These are phyloP conservation scores for Arrhopalites spinosus DNA, from an alignment of 2,888 invertebrate genomes.

Conservation along the genomic window DNA sequence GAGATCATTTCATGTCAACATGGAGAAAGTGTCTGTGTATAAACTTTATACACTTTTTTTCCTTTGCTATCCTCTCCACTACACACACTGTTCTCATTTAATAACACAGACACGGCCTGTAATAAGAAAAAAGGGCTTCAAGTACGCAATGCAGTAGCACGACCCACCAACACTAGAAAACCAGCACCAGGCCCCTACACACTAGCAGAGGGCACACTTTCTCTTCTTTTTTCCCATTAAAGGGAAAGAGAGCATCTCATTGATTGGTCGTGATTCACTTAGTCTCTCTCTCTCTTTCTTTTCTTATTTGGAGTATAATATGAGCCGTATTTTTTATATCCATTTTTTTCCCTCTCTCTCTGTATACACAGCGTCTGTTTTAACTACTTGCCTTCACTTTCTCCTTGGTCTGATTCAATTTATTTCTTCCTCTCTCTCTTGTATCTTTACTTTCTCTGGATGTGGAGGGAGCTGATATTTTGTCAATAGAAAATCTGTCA, in stretches of 20 bases:
- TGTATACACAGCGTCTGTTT: neutral
- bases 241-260: neutral
- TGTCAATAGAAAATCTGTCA: conserved; percentile 3
- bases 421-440: neutral
- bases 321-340: neutral
- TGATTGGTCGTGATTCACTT: conserved; percentile 15
- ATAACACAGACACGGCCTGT: neutral
- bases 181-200: neutral
- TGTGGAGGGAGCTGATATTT: too few species aligned
- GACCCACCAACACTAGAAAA: neutral
- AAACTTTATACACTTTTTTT: too few species aligned
- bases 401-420: neutral
- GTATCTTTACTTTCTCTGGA: too few species aligned
- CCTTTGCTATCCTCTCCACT: neutral
- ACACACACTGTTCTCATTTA: neutral
- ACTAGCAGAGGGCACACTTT: neutral
- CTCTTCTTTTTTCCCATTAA: neutral
- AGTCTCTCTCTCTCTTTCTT: neutral
- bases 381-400: conserved; percentile 1
- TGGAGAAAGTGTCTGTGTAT: too few species aligned
- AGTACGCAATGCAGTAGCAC: too few species aligned
- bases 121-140: too few species aligned
- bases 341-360: neutral
- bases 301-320: neutral
- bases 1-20: neutral